Conservation (phyloP, 2,888 invertebrate species). For the Andrena trimmerana region DNA sequence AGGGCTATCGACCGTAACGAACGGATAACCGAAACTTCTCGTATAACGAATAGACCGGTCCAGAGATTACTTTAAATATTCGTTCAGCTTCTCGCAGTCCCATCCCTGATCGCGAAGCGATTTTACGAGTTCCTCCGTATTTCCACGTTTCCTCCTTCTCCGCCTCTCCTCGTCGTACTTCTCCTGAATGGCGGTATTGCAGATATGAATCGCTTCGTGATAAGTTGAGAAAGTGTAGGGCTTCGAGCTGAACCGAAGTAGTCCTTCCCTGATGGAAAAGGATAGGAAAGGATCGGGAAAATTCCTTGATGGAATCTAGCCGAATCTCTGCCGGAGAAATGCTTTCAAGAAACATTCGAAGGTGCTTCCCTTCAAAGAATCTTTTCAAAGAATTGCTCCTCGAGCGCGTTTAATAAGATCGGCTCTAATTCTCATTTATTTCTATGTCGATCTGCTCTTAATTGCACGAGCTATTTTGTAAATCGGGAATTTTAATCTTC, state of each 20-base stretch:
- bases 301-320: constrained; percentile 39
- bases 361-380: not conserved
- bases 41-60: constrained; percentile 1
- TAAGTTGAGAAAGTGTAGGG: constrained; percentile 92
- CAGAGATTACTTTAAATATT: constrained; percentile 82
- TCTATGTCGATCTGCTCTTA: not conserved
- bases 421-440: not conserved
- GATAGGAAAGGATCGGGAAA: constrained; percentile 24
- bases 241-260: constrained; percentile 94
- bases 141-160: constrained; percentile 65
- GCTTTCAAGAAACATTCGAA: constrained; percentile 32
- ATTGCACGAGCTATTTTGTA: no score
- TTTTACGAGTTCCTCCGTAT: constrained; percentile 56
- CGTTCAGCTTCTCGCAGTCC: constrained; percentile 82
- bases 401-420: not conserved
- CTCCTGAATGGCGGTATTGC: constrained; percentile 94
- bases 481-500: no score
- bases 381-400: not conserved
- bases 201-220: constrained; percentile 93
- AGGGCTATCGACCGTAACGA: constrained; percentile 47
- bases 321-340: constrained; percentile 23
- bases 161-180: constrained; percentile 87
- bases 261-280: constrained; percentile 88
- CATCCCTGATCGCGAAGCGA: constrained; percentile 77
- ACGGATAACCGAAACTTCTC: constrained; percentile 64